These are phyloP conservation scores for Trachelus tabidus DNA, from an alignment of 2,888 invertebrate species.

Conservation along the genomic window DNA sequence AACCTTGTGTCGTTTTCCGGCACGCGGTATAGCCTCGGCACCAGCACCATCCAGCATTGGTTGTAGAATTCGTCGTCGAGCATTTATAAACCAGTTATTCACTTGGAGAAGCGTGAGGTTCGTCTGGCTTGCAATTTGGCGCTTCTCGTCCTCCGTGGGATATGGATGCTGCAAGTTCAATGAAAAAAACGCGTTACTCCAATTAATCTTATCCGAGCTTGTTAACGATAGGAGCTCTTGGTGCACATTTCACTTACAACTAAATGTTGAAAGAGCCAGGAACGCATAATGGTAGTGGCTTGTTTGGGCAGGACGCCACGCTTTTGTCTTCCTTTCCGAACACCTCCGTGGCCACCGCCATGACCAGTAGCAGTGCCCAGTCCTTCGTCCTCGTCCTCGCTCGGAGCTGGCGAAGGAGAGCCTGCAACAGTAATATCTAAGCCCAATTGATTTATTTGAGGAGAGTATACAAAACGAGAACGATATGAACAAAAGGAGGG, in stretches of 20 bases:
- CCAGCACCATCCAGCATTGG: slow-evolving; percentile 88
- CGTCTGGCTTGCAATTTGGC: slow-evolving; percentile 89
- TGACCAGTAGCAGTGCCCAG: slow-evolving; percentile 65
- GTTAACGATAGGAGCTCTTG: slow-evolving; percentile 13
- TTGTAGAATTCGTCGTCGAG: slow-evolving; percentile 88
- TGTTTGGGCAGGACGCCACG: slow-evolving; percentile 94
- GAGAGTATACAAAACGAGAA: background rate
- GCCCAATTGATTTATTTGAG: slow-evolving; percentile 18
- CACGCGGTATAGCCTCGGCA: slow-evolving; percentile 60
- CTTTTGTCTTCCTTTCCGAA: slow-evolving; percentile 76
- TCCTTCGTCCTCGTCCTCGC: slow-evolving; percentile 64
- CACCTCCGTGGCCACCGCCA: slow-evolving; percentile 64
- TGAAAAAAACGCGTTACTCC: background rate
- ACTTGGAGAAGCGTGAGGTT: slow-evolving; percentile 89
- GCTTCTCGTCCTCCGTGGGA: slow-evolving; percentile 94
- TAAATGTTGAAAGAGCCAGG: slow-evolving; percentile 96
- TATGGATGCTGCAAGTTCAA: slow-evolving; percentile 84
- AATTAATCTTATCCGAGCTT: background rate
- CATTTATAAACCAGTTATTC: slow-evolving; percentile 96
- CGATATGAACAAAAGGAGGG: background rate
- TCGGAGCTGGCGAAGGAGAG: slow-evolving; percentile 72
- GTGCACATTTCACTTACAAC: slow-evolving; percentile 75
- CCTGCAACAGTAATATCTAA: slow-evolving; percentile 67
- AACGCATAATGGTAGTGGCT: slow-evolving; percentile 95
- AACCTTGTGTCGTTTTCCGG: slow-evolving; percentile 63